Base-by-base conservation (phyloP, 2,797 vertebrate genomes). In the Lutjanus argentimaculatus region DNA sequence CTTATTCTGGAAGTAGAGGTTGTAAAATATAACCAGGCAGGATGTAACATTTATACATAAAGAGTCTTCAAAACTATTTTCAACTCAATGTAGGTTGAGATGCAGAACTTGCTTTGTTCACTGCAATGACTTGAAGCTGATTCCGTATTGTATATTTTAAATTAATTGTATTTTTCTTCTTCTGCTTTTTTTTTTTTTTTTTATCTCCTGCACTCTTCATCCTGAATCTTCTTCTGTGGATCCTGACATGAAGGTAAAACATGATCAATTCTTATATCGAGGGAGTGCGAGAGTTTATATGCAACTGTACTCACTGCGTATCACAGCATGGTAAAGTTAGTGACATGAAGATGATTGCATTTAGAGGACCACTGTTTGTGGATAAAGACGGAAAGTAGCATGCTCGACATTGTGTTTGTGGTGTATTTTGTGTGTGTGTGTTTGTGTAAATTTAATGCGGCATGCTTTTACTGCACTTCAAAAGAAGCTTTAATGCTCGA, bases 211-310 rank as follows among this genome's bases (percentile, higher is more conserved):
- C 59, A 56, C 46, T 3, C 19, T 51, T 46, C 40, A 17, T 49
- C 45, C 22, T n/a, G 66, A n/a, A 64, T 63, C 57, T 19, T 72
- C 21, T 16, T 45, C 52, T 30, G 16, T 9, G 52, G 36, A 64
- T 79, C 63, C 58, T 56, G 12, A 46, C 43, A 72, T 67, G 12
- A 43, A 72, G 82, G 59, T 81, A 72, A 79, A 65, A 40, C 21
- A 53, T 17, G 7, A 30, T 12, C 40, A 45, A 8, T n/a, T 65
- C 13, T n/a, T 7, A 1, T 2, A 15, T 0, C 13, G 14, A 22
- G 25, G 15, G 0, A 16, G 16, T 19, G 36, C 16, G 48, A 49
- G 48, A 49, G 48, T n/a, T n/a, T n/a, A n/a, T n/a, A n/a, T n/a
- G n/a, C n/a, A n/a, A n/a, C n/a, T n/a, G n/a, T n/a, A n/a, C n/a